A percentile compares a stretch with the other conserved stretches of the same genome.
These are phyloP conservation scores for Zaprionus obscuricornis DNA, from an alignment of 2,888 invertebrate species.

Conservation along the genomic window DNA sequence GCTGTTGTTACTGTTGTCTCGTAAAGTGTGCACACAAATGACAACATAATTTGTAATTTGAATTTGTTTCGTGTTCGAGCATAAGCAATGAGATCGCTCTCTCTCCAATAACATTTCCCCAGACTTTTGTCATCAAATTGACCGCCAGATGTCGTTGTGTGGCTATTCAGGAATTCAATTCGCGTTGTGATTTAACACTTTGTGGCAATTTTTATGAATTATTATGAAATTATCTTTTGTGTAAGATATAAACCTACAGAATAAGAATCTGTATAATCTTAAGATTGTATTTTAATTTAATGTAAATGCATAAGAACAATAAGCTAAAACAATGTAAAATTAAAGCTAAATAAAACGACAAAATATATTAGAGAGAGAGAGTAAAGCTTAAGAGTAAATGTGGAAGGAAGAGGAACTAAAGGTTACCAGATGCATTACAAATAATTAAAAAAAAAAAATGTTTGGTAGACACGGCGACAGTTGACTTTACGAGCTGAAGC, in stretches of 20 bases:
- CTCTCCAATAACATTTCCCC: conserved; percentile 11
- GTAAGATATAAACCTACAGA: too few relatives aligned
- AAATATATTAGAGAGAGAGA: background rate
- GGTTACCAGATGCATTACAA: conserved; percentile 22
- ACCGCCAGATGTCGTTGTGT: conserved; percentile 12
- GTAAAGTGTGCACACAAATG: conserved; percentile 72
- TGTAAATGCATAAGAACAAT: background rate
- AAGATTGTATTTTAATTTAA: background rate
- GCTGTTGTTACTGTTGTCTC: conserved; percentile 31
- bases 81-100: conserved; percentile 74
- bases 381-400: background rate
- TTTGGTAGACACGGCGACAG: background rate
- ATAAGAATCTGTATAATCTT: too few relatives aligned
- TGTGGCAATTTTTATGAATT: conserved; percentile 22
- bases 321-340: conserved; percentile 1
- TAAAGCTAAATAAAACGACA: conserved; percentile 6
- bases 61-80: conserved; percentile 76
- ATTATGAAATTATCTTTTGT: conserved; percentile 11
- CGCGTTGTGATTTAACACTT: conserved; percentile 28
- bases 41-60: conserved; percentile 79
- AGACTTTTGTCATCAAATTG: conserved; percentile 3
- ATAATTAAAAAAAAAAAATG: conserved; percentile 58
- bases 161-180: conserved; percentile 50
- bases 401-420: background rate
- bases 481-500: conserved; percentile 17